phyloP scores from a whole-genome alignment of 1,140 invertebrate genomes.

The Zaprionus gabonicus region DNA sequence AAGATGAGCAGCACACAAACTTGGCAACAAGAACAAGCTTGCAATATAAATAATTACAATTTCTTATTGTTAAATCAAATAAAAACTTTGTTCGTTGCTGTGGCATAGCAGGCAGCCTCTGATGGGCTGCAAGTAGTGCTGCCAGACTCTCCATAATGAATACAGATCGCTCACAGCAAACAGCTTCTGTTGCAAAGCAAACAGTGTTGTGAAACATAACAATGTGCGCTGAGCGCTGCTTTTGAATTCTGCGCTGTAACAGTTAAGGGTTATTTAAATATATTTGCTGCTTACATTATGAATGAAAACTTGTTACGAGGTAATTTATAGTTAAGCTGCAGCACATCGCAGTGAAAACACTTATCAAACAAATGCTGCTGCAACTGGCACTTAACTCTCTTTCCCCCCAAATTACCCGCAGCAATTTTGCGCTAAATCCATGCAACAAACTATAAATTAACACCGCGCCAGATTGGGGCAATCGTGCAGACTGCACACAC shows the following conservation, averaged over 20 bases:
- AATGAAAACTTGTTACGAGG: neutral
- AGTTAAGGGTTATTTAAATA: neutral
- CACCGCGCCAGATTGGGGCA: conserved; percentile 53
- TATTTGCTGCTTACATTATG: neutral
- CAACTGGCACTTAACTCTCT: conserved; percentile 1
- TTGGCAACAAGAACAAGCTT: neutral
- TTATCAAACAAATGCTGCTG: conserved; percentile 11
- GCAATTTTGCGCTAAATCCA: conserved; percentile 41
- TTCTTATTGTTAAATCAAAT: neutral
- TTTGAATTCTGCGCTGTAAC: neutral
- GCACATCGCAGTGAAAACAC: neutral
- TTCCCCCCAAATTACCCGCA: conserved; percentile 41
- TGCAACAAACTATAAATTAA: conserved; percentile 65
- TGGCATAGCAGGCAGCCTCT: conserved; percentile 8
- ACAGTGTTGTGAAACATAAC: conserved; percentile 25
- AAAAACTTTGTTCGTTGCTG: neutral
- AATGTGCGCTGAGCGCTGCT: neutral
- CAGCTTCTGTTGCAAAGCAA: conserved; percentile 27
- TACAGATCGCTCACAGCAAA: neutral
- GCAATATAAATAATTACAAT: conserved; percentile 1
- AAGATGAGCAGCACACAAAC: neutral
- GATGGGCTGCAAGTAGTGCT: neutral
- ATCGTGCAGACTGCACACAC: neutral
- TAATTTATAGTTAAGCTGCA: conserved; percentile 3
- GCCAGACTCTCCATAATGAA: conserved; percentile 1